These are phyloP conservation scores for Homarus gammarus DNA, from an alignment of 2,888 invertebrate species.

Conservation along the genomic window DNA sequence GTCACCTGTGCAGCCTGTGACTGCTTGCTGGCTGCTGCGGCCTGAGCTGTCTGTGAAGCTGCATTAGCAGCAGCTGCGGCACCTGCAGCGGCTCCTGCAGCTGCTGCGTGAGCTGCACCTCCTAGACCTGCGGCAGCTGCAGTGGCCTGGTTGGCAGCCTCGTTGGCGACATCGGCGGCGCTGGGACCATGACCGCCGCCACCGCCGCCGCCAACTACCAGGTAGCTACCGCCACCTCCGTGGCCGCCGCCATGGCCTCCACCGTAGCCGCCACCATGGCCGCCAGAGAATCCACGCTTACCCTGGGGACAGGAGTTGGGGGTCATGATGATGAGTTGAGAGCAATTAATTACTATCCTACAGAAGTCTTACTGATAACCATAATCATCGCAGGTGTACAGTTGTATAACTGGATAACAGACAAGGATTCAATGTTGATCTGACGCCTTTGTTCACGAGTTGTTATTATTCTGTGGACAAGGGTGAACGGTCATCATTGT, in stretches of 20 bases:
- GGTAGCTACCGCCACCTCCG: conserved; percentile 34
- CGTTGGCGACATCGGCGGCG: conserved; percentile 51
- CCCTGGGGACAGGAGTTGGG: conserved; percentile 9
- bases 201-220: conserved; percentile 38
- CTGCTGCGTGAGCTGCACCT: conserved; percentile 50
- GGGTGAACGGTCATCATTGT: no score
- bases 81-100: conserved; percentile 47
- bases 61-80: conserved; percentile 56
- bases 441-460: no score
- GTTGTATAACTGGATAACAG: no score
- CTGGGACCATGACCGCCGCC: conserved; percentile 44
- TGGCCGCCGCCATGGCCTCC: conserved; percentile 16
- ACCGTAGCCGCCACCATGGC: conserved; percentile 6
- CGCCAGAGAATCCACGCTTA: conserved; percentile 22
- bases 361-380: no score
- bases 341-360: no score
- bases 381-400: no score
- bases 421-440: no score
- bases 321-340: not conserved
- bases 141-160: conserved; percentile 58
- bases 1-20: conserved; percentile 60
- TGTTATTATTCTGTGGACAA: no score
- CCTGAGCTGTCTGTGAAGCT: conserved; percentile 55
- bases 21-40: conserved; percentile 59
- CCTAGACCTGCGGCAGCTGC: conserved; percentile 56